These are phyloP conservation scores for Sebastes glaucus DNA, from an alignment of 2,797 vertebrate genomes.

Conservation along the genomic window DNA sequence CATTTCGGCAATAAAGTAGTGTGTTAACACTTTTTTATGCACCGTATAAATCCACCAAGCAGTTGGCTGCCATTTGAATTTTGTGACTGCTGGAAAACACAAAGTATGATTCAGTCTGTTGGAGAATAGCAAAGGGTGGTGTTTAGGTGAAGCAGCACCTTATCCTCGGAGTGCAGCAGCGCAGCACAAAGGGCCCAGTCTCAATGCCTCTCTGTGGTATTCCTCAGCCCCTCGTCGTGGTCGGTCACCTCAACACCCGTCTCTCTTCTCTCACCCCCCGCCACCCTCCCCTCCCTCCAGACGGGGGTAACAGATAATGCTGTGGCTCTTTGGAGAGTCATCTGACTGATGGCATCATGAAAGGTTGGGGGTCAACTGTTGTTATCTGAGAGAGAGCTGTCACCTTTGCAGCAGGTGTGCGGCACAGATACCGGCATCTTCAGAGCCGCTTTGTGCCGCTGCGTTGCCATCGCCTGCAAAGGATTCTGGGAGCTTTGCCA, in stretches of 20 bases:
- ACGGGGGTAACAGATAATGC: constrained; percentile 40
- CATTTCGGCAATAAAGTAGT: neutral
- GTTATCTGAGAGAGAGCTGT: constrained; percentile 68
- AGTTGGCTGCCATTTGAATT: constrained; percentile 22
- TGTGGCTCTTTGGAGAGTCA: constrained; percentile 42
- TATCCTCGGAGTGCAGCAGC: constrained; percentile 38
- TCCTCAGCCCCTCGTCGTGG: constrained; percentile 25
- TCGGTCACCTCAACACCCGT: constrained; percentile 32
- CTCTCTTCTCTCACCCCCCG: neutral
- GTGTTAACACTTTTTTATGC: neutral
- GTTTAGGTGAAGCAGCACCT: constrained; percentile 14
- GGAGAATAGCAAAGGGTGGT: constrained; percentile 5
- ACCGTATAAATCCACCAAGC: neutral
- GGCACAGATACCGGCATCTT: constrained; percentile 69
- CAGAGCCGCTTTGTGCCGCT: constrained; percentile 57
- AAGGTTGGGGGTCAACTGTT: constrained; percentile 74
- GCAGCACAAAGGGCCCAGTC: constrained; percentile 42
- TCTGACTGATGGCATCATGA: constrained; percentile 71
- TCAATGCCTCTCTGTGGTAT: constrained; percentile 37
- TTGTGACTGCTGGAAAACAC: constrained; percentile 7
- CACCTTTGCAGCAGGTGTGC: constrained; percentile 79
- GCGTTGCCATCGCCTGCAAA: constrained; percentile 65
- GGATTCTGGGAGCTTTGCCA: constrained; percentile 81
- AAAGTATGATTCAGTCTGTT: constrained; percentile 4
- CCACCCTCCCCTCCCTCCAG: neutral